Conservation (phyloP, 2,888 invertebrate species). For the Tuberolachnus salignus region DNA sequence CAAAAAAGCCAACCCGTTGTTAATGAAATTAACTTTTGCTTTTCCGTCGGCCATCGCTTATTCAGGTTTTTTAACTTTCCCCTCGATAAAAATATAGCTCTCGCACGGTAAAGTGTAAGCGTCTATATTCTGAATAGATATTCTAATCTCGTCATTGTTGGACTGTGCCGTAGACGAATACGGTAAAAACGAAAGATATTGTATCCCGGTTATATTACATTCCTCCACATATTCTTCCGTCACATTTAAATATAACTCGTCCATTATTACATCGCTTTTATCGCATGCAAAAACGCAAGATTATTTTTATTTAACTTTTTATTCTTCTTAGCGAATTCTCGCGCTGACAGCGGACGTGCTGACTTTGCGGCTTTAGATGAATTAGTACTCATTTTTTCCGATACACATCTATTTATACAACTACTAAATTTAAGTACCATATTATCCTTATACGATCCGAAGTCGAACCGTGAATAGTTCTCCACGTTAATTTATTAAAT, state of each 20-base stretch:
- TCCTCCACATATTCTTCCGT: neutral
- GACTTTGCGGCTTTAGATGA: too few species aligned
- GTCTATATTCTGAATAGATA: neutral
- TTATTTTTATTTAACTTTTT: neutral
- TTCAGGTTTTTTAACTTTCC: neutral
- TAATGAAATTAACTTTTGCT: neutral
- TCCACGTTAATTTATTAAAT: conserved; percentile 61
- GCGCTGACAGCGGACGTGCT: too few species aligned
- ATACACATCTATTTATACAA: too few species aligned
- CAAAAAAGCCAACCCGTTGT: conserved; percentile 16
- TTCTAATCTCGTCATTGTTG: neutral
- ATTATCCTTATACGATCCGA: too few species aligned
- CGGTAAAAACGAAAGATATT: neutral
- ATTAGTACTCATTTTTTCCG: too few species aligned
- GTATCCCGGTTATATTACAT: neutral
- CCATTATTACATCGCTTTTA: neutral
- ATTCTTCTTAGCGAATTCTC: too few species aligned
- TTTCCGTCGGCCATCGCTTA: too few species aligned
- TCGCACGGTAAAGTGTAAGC: neutral
- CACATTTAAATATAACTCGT: neutral
- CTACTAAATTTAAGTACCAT: too few species aligned
- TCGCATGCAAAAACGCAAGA: neutral
- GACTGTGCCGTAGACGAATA: neutral
- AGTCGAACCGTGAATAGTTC: conserved; percentile 60
- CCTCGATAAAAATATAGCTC: conserved; percentile 1